Percentiles rank a stretch among this genome's conserved stretches.
Evolutionary conservation across 1,140 invertebrate species (phyloP).

Genomic region (Cotesia chilonis): DNA sequence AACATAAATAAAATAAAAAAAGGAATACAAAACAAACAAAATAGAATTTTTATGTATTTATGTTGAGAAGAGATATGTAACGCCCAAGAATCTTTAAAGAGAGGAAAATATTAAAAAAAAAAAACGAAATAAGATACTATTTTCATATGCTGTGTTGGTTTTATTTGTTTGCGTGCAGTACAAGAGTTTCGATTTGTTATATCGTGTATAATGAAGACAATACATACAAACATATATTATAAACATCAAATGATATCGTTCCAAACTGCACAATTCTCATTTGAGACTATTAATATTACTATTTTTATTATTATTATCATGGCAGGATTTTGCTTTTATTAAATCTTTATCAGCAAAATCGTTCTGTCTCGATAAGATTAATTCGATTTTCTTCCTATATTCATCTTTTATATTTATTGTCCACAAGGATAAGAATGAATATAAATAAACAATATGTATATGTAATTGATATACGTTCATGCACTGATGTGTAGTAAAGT

Average conservation of each 20-base stretch:
- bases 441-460: background rate
- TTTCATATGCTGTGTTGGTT: background rate
- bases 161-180: background rate
- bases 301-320: background rate
- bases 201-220: background rate
- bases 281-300: background rate
- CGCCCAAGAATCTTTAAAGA: too few species aligned
- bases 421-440: background rate
- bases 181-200: conserved; percentile 1
- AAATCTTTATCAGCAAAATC: background rate
- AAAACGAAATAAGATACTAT: background rate
- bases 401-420: background rate
- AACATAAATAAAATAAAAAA: too few species aligned
- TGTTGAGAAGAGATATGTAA: too few species aligned
- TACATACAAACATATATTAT: background rate
- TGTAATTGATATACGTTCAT: background rate
- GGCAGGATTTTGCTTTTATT: background rate
- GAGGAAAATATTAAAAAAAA: too few species aligned
- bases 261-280: background rate
- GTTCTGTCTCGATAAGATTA: background rate
- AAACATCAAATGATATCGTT: background rate
- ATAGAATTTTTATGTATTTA: too few species aligned
- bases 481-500: background rate
- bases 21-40: too few species aligned
- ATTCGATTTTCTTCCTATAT: background rate